Evolutionary conservation across 2,113 vertebrate genomes (phyloP).

Genomic region (Bolborhynchus lineola): DNA sequence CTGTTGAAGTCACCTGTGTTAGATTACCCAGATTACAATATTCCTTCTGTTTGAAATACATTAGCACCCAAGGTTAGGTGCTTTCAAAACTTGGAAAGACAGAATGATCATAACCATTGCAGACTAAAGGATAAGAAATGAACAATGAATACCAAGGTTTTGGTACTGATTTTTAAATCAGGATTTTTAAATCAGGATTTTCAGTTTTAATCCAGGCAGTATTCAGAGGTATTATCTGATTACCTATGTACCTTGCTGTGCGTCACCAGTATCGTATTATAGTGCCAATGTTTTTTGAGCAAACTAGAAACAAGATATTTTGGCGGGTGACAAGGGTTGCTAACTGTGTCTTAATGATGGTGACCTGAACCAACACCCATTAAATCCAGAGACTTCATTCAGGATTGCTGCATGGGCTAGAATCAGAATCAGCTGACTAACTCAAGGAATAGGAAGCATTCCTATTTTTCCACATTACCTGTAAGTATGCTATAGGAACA

Average conservation of each 20-base stretch:
- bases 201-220: background rate
- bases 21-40: background rate
- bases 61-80: background rate
- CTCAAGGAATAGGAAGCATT: background rate
- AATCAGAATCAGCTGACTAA: background rate
- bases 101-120: background rate
- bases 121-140: background rate
- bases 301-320: background rate
- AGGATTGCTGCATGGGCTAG: background rate
- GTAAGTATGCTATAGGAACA: background rate
- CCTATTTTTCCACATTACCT: fast-evolving
- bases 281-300: background rate
- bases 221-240: background rate
- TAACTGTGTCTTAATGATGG: background rate
- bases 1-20: background rate
- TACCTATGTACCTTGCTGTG: background rate
- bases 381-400: background rate
- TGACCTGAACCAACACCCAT: background rate
- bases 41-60: background rate
- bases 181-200: background rate
- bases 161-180: background rate
- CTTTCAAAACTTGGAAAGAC: background rate
- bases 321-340: background rate
- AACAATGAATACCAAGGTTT: background rate
- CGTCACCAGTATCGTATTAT: background rate